Conservation (phyloP, 2,113 vertebrate species). For the Pampusana beccarii region DNA sequence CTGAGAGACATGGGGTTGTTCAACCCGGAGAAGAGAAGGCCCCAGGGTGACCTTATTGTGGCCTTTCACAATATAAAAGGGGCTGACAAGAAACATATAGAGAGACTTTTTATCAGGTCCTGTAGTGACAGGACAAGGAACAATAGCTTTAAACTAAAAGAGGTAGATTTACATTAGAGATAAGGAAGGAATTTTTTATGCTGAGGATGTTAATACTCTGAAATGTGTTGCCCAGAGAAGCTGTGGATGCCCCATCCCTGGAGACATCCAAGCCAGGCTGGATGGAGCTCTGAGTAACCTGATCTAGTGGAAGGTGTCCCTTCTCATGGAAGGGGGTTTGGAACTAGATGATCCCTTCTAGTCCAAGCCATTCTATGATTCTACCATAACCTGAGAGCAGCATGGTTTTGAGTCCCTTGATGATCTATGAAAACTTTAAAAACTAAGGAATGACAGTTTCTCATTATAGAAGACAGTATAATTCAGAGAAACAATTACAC, state of each 20-base stretch:
- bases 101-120: too few species aligned
- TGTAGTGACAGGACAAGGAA: too few species aligned
- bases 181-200: fast-evolving
- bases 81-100: neutral
- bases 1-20: neutral
- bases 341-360: neutral
- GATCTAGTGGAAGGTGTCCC: neutral
- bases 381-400: too few species aligned
- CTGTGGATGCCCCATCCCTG: neutral
- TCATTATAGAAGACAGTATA: neutral
- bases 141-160: neutral
- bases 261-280: neutral
- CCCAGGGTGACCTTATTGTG: fast-evolving
- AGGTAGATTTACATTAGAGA: neutral
- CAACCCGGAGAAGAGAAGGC: neutral
- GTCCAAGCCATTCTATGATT: neutral
- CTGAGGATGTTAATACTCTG: neutral
- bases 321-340: fast-evolving
- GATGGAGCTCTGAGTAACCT: neutral
- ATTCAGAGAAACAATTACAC: neutral
- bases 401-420: neutral
- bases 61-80: neutral
- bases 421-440: neutral
- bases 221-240: neutral
- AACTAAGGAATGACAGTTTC: neutral